Base-by-base conservation (phyloP, 53 echinoderm and acorn worm species). In the Paracentrotus lividus region DNA sequence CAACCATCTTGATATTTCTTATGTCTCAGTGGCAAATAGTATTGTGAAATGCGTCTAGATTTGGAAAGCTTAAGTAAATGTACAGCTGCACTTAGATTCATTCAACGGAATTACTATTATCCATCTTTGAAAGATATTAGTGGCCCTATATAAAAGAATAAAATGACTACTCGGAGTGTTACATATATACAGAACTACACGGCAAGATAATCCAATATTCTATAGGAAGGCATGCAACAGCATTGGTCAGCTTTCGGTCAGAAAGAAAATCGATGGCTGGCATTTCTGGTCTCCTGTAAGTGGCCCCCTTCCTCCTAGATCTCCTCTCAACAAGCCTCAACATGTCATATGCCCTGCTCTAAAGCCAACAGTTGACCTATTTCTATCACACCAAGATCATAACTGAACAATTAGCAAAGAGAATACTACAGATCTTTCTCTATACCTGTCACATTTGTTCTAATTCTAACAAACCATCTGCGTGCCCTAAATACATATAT, bases 401-500 rank as follows among this genome's bases (percentile, higher is more conserved):
- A 85, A 85, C 85, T 15, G 51, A 29, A 85, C 85, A 85, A 85
- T 85, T 85, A 85, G 85, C 31, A 51, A 24, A 20, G 26, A 36
- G 40, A 36, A 47, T 49, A 44, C 29, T n/a, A 29, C 12, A 85
- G 47, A 49, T 51, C 85, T 49, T 2, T 34, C 85, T 52, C 52
- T 88, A 1, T 43, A 47, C 86, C 86, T 33, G 86, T 54, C 86
- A 24, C 55, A 86, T 86, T 86, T 58, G 88, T 31, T 56, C 88
- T 88, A 57, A 88, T 85, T 85, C 49, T 45, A 49, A 47, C 51
- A 51, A 29, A 85, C 85, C 85, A 85, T 88, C 88, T 55, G 88
- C 88, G 54, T 88, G 88, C 88, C 88, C 88, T 56, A 88, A 15
- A 53, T 88, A 88, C 88, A 88, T 54, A 49, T 31, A 47, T 85